A percentile compares a stretch with the other conserved stretches of the same genome.
phyloP scores from a whole-genome alignment of 2,797 vertebrate genomes.

The Diglossa cyanea region DNA sequence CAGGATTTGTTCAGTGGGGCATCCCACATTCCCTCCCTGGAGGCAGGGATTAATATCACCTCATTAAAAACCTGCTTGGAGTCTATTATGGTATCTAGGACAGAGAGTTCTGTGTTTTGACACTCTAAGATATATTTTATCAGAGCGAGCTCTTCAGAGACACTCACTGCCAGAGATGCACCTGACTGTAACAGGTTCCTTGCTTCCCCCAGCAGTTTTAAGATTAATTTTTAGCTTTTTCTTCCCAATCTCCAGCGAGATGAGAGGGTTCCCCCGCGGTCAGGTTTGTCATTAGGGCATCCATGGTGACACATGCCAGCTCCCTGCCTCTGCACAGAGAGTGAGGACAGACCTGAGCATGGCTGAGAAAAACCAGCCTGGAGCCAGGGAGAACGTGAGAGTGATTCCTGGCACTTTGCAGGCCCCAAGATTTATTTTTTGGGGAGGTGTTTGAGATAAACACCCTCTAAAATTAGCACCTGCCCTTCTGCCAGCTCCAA shows the following conservation, averaged over 20 bases:
- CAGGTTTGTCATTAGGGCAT: neutral
- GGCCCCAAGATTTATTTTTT: neutral
- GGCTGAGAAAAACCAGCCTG: neutral
- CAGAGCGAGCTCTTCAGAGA: conserved; percentile 27
- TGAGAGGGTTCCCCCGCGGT: neutral
- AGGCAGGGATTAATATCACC: conserved; percentile 4
- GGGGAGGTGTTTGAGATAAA: neutral
- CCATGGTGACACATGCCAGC: neutral
- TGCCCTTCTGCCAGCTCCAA: neutral
- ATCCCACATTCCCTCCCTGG: neutral
- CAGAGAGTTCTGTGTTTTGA: conserved; percentile 47
- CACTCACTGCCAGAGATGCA: neutral
- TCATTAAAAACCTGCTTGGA: conserved; percentile 7
- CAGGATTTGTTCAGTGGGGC: neutral
- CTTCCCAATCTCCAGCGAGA: accelerated
- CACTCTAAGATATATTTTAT: conserved; percentile 24
- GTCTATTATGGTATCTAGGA: conserved; percentile 57
- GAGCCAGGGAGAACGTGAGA: neutral
- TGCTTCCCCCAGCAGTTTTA: neutral
- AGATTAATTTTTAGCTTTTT: neutral
- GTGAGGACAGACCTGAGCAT: neutral
- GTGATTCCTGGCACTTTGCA: neutral
- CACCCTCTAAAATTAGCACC: conserved; percentile 43
- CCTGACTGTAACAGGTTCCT: conserved; percentile 10
- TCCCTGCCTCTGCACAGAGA: neutral